Evolutionary conservation across 2,888 invertebrate species (phyloP), one percentile per base, ranked within the genome.

Genomic region (Charanyca ferruginea): DNA sequence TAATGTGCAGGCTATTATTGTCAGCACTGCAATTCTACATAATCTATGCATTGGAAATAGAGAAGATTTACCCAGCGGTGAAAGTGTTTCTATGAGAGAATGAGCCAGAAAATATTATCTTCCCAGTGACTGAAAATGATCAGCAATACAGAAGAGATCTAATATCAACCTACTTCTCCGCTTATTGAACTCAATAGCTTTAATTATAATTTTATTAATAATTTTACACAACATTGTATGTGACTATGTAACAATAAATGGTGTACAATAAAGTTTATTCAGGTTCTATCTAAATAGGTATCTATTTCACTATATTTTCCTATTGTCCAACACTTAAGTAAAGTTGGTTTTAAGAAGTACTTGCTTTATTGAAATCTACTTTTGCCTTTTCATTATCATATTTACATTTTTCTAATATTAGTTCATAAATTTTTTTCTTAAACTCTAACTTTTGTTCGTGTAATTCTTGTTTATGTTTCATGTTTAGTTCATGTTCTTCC

Each of bases 401-500:
- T n/a, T n/a, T n/a, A n/a, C n/a, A n/a, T n/a, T n/a, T n/a, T n/a
- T n/a, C n/a, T n/a, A n/a, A n/a, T 47, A 47, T 47, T 23, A 23
- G 22, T 1, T 23, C 45, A 23, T 47, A 16, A 11, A 22, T 47
- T 47, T 47, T 47, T 16, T 47, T 22, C 44, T 47, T 47, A 47
- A 16, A 47, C 16, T 47, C 2, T 7, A 23, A 7, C 22, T 47
- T 13, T 16, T 16, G 45, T 13, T 16, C 16, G 7, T 23, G 45
- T 2, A 47, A 16, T 47, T 47, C 45, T 47, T 47, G 16, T 23
- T 23, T 47, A 3, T 47, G 22, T 47, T 11, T 47, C 16, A 47
- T 23, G 45, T 47, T 47, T 47, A 22, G 45, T 3, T 47, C 22
- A 47, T 47, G 45, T 47, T 47, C 45, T 47, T 47, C 45, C 45